A percentile compares a stretch with the other conserved stretches of the same genome.
Conservation (phyloP, 2,797 vertebrate genomes). For the Tolypeutes matacus region DNA sequence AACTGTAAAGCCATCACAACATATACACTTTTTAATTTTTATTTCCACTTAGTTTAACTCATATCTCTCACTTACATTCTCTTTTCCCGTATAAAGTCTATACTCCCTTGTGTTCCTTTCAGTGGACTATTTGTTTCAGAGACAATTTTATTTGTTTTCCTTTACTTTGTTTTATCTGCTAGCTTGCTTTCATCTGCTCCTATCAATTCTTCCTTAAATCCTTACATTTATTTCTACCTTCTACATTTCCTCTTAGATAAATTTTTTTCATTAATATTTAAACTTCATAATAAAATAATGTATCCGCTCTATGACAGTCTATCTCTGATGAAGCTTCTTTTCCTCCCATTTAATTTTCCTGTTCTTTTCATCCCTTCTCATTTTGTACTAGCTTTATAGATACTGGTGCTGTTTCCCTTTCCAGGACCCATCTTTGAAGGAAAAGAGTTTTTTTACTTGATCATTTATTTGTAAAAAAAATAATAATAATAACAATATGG, state of each 20-base stretch:
- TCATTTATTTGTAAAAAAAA: neutral
- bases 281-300: neutral
- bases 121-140: neutral
- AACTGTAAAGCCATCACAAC: neutral
- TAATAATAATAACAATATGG: neutral
- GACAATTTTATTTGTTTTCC: neutral
- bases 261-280: constrained; percentile 21
- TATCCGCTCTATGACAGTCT: neutral
- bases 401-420: neutral
- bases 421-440: neutral
- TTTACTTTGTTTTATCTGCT: neutral
- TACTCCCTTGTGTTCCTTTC: neutral
- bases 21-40: neutral
- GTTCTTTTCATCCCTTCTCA: neutral
- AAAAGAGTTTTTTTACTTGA: neutral
- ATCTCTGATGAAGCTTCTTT: neutral
- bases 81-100: neutral
- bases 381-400: neutral
- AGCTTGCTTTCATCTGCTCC: constrained; percentile 7
- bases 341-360: constrained; percentile 1
- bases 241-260: neutral
- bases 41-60: neutral
- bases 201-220: neutral
- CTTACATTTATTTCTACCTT: neutral
- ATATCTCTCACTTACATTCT: neutral